These are phyloP conservation scores for Deilephila porcellus DNA, from an alignment of 2,888 invertebrate genomes.

Conservation along the genomic window DNA sequence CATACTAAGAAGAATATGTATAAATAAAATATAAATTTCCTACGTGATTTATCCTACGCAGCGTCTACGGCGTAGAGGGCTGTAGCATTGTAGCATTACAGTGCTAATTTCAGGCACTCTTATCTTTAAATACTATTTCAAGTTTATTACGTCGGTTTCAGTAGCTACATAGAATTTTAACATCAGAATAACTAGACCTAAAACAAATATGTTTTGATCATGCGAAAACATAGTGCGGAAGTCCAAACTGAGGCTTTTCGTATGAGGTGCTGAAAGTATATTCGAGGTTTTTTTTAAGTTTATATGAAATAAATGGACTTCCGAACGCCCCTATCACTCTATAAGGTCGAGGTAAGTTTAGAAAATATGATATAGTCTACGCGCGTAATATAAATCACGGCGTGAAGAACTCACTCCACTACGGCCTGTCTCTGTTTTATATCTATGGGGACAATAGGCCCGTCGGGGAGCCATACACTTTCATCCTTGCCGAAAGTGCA, in stretches of 20 bases:
- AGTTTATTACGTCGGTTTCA: not conserved
- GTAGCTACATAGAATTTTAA: too few relatives aligned
- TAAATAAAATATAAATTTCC: not conserved
- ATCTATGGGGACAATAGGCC: conserved; percentile 71
- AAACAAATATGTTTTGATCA: too few relatives aligned
- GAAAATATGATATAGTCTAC: conserved; percentile 27
- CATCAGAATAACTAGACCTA: too few relatives aligned
- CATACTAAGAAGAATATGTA: too few relatives aligned
- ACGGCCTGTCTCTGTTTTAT: conserved; percentile 65
- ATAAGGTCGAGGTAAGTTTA: conserved; percentile 7
- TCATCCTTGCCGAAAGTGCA: conserved; percentile 35
- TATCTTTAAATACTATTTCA: not conserved
- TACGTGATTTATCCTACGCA: conserved; percentile 13
- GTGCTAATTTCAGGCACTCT: not conserved
- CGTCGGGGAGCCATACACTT: conserved; percentile 54
- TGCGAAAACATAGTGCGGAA: too few relatives aligned
- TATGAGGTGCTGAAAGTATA: too few relatives aligned
- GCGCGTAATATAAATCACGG: conserved; percentile 57
- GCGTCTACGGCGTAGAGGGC: conserved; percentile 25
- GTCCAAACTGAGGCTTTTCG: too few relatives aligned
- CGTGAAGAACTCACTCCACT: conserved; percentile 61
- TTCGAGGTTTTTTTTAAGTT: too few relatives aligned
- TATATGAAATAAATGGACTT: too few relatives aligned
- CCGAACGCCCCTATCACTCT: not conserved
- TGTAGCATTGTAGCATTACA: not conserved